Percentiles rank a stretch among this genome's conserved stretches.
Evolutionary conservation across 2,113 vertebrate genomes (phyloP).

Genomic region (Planiliza haematocheilus): DNA sequence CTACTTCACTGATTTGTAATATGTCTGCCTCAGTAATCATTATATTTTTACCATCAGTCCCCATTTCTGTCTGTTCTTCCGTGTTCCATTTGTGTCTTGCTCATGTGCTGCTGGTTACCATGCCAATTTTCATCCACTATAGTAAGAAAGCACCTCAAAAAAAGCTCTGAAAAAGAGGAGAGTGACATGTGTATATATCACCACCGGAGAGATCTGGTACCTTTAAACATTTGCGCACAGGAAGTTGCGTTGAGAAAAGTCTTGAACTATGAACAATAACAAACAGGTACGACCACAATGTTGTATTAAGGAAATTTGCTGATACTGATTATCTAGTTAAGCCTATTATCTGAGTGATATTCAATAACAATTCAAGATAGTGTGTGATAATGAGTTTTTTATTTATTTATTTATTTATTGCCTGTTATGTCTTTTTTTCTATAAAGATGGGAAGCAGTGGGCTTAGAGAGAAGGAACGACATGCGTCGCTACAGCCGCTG

Average conservation of each 20-base stretch:
- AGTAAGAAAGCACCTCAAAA: background rate
- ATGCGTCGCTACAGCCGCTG: no score
- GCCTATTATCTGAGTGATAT: constrained; percentile 13
- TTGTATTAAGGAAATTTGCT: background rate
- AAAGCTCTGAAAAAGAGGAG: background rate
- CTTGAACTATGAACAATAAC: background rate
- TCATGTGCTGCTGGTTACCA: background rate
- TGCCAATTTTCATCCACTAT: background rate
- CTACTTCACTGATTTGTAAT: no score
- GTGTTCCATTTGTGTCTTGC: background rate
- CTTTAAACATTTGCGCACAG: background rate
- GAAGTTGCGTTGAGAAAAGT: background rate
- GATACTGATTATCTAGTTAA: background rate
- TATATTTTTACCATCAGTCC: background rate
- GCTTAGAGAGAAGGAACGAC: no score
- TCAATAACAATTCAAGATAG: background rate
- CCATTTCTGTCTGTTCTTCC: background rate
- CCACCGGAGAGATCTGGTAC: no score
- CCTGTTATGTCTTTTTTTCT: no score
- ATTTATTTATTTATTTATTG: no score
- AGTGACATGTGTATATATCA: background rate
- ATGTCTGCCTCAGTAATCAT: background rate
- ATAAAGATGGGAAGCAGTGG: no score
- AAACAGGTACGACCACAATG: background rate
- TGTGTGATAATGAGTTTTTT: background rate